Evolutionary conservation across 1,140 invertebrate species (phyloP).

Genomic region (Lepidurus arcticus): DNA sequence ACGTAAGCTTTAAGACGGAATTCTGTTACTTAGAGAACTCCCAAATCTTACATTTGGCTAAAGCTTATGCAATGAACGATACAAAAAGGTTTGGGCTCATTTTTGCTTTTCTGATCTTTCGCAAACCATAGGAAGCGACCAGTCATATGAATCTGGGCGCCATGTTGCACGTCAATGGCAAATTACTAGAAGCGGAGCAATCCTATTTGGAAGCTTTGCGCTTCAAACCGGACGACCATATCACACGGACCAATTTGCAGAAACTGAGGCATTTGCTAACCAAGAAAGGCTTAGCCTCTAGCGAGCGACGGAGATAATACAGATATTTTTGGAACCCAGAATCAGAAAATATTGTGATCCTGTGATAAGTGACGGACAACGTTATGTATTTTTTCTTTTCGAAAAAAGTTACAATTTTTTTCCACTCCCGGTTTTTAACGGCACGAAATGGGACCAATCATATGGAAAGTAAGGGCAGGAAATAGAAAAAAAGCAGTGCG

Average conservation of each 20-base stretch:
- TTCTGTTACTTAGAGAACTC: not conserved
- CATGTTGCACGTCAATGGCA: constrained; percentile 85
- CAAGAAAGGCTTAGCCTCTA: constrained; percentile 34
- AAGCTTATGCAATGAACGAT: not conserved
- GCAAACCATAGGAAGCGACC: constrained; percentile 63
- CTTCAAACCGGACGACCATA: constrained; percentile 75
- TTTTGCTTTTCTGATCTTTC: constrained; percentile 32
- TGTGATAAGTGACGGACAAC: not conserved
- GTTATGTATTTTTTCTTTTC: not conserved
- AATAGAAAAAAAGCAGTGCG: not conserved
- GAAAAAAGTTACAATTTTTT: not conserved
- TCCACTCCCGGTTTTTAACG: not conserved
- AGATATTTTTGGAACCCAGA: not conserved
- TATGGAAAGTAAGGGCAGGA: not conserved
- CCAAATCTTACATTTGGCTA: not conserved
- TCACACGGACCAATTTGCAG: constrained; percentile 79
- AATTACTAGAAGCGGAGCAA: constrained; percentile 73
- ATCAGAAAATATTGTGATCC: constrained; percentile 22
- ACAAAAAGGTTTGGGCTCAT: not conserved
- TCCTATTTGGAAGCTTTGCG: constrained; percentile 75
- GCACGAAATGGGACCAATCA: not conserved
- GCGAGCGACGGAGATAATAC: not conserved
- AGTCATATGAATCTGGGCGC: constrained; percentile 90
- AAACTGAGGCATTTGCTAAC: constrained; percentile 55
- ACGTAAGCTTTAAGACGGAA: constrained; percentile 50